Evolutionary conservation across 2,797 vertebrate species (phyloP).

Genomic region (Tenualosa ilisha): DNA sequence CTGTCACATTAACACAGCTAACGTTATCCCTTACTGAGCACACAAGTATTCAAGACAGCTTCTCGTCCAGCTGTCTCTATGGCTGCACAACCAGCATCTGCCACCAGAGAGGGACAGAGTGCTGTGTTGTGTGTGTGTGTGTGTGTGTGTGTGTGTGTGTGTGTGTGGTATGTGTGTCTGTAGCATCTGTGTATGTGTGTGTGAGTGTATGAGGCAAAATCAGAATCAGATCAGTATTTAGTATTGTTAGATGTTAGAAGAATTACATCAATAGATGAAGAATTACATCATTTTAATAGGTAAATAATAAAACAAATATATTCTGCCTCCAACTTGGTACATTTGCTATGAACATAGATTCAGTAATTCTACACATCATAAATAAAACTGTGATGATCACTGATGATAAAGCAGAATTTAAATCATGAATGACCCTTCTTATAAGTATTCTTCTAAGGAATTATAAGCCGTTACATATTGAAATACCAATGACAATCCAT

Average conservation of each 20-base stretch:
- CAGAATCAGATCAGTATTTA: no score
- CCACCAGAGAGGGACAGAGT: constrained; percentile 11
- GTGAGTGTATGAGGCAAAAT: not conserved
- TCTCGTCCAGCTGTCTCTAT: not conserved
- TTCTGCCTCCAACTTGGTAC: not conserved
- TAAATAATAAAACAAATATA: not conserved
- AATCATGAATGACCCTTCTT: not conserved
- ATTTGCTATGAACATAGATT: not conserved
- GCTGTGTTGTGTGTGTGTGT: constrained; percentile 1
- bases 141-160: not conserved
- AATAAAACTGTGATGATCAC: constrained; percentile 3
- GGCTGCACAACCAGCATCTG: not conserved
- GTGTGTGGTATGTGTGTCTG: not conserved
- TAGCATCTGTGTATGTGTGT: not conserved
- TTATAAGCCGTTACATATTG: not conserved
- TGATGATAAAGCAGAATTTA: not conserved
- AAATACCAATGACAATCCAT: not conserved
- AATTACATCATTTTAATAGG: not conserved
- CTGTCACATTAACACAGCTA: no score
- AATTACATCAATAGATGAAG: no score
- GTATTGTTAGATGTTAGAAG: no score
- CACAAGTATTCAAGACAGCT: not conserved
- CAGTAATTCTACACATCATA: not conserved
- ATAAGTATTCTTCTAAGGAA: constrained; percentile 3
- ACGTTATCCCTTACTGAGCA: no score